These are phyloP conservation scores for Xenops minutus DNA, from an alignment of 2,797 vertebrate genomes.

Conservation along the genomic window DNA sequence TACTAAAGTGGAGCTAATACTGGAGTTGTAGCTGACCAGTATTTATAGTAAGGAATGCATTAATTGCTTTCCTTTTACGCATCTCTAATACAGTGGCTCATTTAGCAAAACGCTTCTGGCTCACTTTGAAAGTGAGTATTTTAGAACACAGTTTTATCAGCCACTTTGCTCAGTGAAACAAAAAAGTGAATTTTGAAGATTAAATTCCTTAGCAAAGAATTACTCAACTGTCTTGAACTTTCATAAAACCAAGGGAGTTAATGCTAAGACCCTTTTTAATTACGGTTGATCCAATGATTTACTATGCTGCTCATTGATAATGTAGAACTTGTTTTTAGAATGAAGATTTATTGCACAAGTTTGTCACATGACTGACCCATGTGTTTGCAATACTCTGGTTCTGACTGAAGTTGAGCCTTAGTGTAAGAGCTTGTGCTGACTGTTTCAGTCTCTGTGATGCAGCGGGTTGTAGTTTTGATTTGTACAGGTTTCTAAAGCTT, in stretches of 20 bases:
- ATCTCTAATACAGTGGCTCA: neutral
- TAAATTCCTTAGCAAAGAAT: neutral
- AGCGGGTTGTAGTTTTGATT: neutral
- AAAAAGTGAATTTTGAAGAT: neutral
- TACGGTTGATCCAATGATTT: neutral
- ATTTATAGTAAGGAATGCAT: neutral
- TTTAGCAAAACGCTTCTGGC: neutral
- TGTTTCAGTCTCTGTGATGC: neutral
- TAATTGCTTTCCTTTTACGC: neutral
- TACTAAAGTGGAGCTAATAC: neutral
- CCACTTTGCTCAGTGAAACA: neutral
- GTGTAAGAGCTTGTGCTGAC: neutral
- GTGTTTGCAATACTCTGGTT: neutral
- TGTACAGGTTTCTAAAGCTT: neutral
- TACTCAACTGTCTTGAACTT: neutral
- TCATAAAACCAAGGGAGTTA: neutral
- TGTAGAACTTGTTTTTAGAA: neutral
- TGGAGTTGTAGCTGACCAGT: neutral
- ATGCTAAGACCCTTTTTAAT: neutral
- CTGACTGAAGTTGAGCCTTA: neutral
- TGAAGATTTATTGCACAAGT: neutral
- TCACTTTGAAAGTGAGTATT: neutral
- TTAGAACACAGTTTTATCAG: neutral
- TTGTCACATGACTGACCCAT: neutral
- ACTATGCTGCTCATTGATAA: neutral